These are phyloP conservation scores for Tanytarsus gracilentus DNA, from an alignment of 2,888 invertebrate genomes.

Conservation along the genomic window DNA sequence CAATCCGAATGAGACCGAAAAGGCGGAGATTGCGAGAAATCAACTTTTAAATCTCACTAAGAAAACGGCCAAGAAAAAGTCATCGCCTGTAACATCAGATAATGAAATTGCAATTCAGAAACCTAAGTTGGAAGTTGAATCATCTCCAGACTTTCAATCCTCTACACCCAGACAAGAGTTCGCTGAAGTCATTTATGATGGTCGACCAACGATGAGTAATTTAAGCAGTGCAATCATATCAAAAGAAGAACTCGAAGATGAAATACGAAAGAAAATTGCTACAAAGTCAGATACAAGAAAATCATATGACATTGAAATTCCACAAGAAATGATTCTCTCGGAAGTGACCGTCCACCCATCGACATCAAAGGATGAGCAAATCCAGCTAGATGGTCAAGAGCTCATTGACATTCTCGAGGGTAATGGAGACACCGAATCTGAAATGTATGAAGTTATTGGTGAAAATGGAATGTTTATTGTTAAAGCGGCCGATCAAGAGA, in stretches of 20 bases:
- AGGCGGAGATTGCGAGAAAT: neutral
- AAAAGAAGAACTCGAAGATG: slow-evolving; percentile 19
- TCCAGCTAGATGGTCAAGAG: slow-evolving; percentile 15
- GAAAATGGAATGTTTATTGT: slow-evolving; percentile 49
- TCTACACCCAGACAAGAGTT: neutral
- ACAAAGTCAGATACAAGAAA: slow-evolving; percentile 6
- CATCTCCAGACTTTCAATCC: neutral
- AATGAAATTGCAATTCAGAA: neutral
- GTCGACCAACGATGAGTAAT: neutral
- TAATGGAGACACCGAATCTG: slow-evolving; percentile 36
- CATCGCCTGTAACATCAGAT: neutral
- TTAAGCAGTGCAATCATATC: slow-evolving; percentile 3
- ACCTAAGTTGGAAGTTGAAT: neutral
- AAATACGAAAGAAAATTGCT: slow-evolving; percentile 6
- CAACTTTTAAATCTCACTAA: slow-evolving; percentile 12
- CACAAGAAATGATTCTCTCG: slow-evolving; percentile 29
- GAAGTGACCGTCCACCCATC: neutral
- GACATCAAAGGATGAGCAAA: neutral
- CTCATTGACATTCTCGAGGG: slow-evolving; percentile 24
- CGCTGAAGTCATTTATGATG: neutral
- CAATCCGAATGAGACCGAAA: neutral
- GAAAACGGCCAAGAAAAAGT: neutral
- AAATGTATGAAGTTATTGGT: slow-evolving; percentile 47
- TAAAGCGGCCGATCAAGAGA: slow-evolving; percentile 20
- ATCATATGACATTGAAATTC: slow-evolving; percentile 30